Evolutionary conservation across 2,797 vertebrate genomes (phyloP).

Genomic region (Chanos chanos): DNA sequence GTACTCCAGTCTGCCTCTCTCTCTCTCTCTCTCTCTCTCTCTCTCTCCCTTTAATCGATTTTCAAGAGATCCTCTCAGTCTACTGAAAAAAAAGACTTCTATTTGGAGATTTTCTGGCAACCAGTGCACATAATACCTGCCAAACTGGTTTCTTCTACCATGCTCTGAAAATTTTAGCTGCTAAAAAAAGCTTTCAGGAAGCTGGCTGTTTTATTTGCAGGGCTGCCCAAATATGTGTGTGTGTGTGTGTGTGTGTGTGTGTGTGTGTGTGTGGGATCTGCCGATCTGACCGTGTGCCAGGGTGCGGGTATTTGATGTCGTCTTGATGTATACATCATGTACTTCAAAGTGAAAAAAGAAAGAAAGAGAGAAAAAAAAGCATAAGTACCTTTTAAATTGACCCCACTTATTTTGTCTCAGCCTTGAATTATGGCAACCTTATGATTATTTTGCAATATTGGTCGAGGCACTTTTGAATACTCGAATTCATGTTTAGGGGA

Average conservation of each 20-base stretch:
- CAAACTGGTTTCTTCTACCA: constrained; percentile 47
- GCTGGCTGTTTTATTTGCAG: constrained; percentile 35
- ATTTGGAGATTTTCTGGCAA: constrained; percentile 58
- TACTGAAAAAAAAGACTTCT: constrained; percentile 48
- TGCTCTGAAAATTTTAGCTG: constrained; percentile 54
- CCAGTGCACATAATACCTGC: constrained; percentile 26
- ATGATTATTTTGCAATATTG: too few species aligned
- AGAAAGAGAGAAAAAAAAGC: too few species aligned
- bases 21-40: constrained; percentile 51
- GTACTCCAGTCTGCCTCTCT: constrained; percentile 55
- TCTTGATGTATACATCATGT: too few species aligned
- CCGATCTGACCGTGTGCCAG: constrained; percentile 32
- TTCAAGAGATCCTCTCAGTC: constrained; percentile 59
- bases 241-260: constrained; percentile 8
- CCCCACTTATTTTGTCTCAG: too few species aligned
- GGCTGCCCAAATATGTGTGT: constrained; percentile 31
- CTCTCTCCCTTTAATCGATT: constrained; percentile 63
- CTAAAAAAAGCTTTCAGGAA: constrained; percentile 46
- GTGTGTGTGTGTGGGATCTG: constrained; percentile 8
- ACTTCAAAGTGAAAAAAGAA: too few species aligned
- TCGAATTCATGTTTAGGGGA: too few species aligned
- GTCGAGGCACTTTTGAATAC: too few species aligned
- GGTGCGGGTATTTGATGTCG: neutral
- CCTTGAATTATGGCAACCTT: too few species aligned
- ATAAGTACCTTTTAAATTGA: too few species aligned